Conservation (phyloP, 2,797 vertebrate species). For the Eulemur coronatus region DNA sequence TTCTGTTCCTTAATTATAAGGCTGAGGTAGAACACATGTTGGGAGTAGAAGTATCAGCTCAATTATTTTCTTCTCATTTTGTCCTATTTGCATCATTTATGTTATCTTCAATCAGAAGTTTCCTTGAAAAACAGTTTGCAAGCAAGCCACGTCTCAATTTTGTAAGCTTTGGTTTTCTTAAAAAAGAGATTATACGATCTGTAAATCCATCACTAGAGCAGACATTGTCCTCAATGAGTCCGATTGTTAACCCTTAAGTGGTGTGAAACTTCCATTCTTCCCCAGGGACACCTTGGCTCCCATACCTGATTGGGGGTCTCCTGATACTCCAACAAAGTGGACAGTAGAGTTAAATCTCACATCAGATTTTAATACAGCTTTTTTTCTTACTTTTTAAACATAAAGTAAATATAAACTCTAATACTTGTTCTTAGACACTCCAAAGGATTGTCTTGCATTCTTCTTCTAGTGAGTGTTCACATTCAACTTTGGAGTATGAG, state of each 20-base stretch:
- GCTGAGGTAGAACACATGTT: neutral
- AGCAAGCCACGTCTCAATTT: neutral
- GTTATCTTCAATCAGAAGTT: neutral
- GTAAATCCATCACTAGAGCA: neutral
- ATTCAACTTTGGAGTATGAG: neutral
- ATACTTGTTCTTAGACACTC: neutral
- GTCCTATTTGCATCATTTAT: neutral
- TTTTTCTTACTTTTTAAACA: neutral
- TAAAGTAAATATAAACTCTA: neutral
- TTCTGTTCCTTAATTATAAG: neutral
- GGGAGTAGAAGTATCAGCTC: neutral
- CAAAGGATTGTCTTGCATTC: neutral
- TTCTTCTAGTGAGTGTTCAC: neutral
- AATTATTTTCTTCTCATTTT: neutral
- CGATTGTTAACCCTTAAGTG: neutral
- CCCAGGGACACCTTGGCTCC: fast-evolving
- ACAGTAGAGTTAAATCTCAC: neutral
- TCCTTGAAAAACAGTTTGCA: neutral
- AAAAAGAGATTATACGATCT: neutral
- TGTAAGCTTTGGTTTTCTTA: neutral
- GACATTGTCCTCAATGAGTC: neutral
- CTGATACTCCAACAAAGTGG: neutral
- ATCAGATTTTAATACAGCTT: neutral
- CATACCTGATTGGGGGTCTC: neutral
- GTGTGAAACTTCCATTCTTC: neutral